Base-by-base conservation (phyloP, 2,888 invertebrate species). In the Dynastes tityus region DNA sequence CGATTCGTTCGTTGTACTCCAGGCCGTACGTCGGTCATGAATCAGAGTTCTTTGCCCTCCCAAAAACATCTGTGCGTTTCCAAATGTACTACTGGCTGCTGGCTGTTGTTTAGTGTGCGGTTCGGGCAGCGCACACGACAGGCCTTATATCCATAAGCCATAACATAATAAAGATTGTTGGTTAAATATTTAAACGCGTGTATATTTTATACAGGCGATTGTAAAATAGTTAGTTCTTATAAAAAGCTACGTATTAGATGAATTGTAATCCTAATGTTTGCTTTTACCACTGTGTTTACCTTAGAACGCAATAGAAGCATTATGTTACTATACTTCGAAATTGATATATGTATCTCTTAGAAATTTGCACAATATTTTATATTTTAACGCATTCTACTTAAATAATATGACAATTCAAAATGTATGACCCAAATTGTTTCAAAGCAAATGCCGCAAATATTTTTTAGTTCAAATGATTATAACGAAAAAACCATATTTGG, bases 11-110 rank as follows among this genome's bases (percentile, higher is more conserved):
- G 29, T 16, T 51, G 49, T n/a, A 32, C 32, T 8, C 45, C 45
- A 45, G 45, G 1, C 45, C 45, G 45, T 45, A 45, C 45, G 45
- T 45, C 45, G 2, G 45, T 45, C 45, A 8, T 74, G 73, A 74
- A 74, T 74, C 73, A 74, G 73, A 74, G 73, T 74, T 74, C 73
- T 11, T 74, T 74, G 73, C 73, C 73, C 73, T 74, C 73, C 73
- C 73, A 61, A 74, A 74, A 74, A 74, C 73, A 74, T 74, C 73
- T 74, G 73, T 74, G 73, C 61, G 32, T 74, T 61, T 74, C 73
- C 61, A 61, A 61, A 74, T 74, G 73, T 74, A 73, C 70, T 13
- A 40, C 40, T 63, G 63, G 45, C 45, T 45, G 45, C 9, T 11
- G 8, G 45, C 11, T 45, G 45, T 11, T 45, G 45, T 11, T 37